A percentile compares a stretch with the other conserved stretches of the same genome.
Evolutionary conservation across 2,113 vertebrate species (phyloP).

Genomic region (Pao palembangensis): DNA sequence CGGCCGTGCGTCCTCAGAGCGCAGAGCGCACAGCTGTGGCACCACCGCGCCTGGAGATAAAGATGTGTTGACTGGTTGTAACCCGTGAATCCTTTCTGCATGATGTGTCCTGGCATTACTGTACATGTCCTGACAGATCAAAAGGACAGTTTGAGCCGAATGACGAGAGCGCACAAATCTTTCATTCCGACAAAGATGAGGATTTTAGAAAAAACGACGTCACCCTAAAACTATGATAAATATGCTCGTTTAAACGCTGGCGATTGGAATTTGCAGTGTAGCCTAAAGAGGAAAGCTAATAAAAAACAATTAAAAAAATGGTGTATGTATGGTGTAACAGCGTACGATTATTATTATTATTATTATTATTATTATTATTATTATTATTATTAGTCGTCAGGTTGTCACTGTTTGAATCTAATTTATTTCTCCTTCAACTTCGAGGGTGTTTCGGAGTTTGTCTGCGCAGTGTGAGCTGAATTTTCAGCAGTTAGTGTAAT

Average conservation of each 20-base stretch:
- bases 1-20: conserved; percentile 27
- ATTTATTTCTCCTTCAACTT: conserved; percentile 1
- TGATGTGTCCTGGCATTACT: conserved; percentile 53
- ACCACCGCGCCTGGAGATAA: conserved; percentile 45
- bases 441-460: not conserved
- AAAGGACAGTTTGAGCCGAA: conserved; percentile 12
- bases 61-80: conserved; percentile 46
- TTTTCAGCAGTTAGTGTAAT: too few relatives aligned
- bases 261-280: not conserved
- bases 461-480: too few relatives aligned
- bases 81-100: conserved; percentile 26
- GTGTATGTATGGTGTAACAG: too few relatives aligned
- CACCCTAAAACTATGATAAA: not conserved
- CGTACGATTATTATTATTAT: too few relatives aligned
- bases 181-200: not conserved
- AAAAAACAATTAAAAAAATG: too few relatives aligned
- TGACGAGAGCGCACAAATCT: not conserved
- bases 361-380: not conserved
- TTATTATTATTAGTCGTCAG: not conserved
- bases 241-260: not conserved
- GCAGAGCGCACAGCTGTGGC: conserved; percentile 63
- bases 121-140: conserved; percentile 25
- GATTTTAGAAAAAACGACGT: not conserved
- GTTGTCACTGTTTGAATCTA: not conserved
- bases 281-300: not conserved